phyloP scores from a whole-genome alignment of 2,113 vertebrate genomes.

The Ramphastos sulfuratus region DNA sequence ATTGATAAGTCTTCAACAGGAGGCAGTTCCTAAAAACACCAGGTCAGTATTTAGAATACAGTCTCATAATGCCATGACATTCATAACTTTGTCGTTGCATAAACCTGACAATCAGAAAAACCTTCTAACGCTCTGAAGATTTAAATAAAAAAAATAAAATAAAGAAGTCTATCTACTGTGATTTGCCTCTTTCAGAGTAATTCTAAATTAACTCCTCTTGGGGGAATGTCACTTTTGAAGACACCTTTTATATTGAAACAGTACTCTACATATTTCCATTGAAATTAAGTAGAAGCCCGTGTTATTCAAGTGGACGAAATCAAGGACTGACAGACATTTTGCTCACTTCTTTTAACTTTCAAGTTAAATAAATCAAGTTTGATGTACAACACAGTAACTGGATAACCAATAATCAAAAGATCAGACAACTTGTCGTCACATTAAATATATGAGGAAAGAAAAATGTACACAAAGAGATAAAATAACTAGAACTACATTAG shows the following conservation, averaged over 20 bases:
- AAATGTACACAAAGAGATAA: neutral
- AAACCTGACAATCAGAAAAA: neutral
- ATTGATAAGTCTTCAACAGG: constrained; percentile 83
- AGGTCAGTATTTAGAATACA: neutral
- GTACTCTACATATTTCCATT: neutral
- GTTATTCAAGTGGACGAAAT: neutral
- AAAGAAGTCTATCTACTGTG: neutral
- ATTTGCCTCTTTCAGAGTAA: neutral
- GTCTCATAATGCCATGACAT: neutral
- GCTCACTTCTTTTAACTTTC: neutral
- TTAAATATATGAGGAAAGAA: neutral
- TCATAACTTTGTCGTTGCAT: neutral
- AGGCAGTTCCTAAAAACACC: constrained; percentile 80
- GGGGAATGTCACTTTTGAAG: neutral
- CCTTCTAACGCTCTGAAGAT: neutral
- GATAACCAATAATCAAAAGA: neutral
- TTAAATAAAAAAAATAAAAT: neutral
- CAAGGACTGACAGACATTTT: neutral
- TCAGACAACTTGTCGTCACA: neutral
- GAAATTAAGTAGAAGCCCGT: neutral
- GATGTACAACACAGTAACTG: neutral
- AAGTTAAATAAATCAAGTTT: neutral
- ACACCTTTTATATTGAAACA: neutral
- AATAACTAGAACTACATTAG: neutral
- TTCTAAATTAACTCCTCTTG: neutral